Conservation (phyloP, 2,797 vertebrate genomes). For the Chloroceryle inda region DNA sequence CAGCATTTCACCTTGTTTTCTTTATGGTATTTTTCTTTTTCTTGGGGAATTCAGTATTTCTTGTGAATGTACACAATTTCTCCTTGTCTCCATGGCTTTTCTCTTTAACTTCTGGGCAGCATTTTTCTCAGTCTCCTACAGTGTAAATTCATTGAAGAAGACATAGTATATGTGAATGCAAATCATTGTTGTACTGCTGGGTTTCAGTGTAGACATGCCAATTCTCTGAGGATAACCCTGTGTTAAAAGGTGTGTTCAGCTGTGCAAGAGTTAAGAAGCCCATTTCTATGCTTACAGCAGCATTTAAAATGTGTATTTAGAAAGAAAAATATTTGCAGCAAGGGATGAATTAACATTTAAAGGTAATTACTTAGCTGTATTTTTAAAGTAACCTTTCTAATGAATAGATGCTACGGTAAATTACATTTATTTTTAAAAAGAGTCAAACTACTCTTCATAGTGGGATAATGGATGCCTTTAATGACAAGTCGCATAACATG, state of each 20-base stretch:
- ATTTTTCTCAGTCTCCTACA: neutral
- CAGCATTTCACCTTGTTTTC: neutral
- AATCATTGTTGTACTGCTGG: neutral
- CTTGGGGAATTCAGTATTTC: neutral
- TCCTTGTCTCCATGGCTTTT: neutral
- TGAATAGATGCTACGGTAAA: conserved; percentile 28
- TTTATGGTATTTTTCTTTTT: neutral
- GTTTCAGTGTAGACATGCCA: neutral
- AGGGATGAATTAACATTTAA: conserved; percentile 40
- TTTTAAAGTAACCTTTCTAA: conserved; percentile 46
- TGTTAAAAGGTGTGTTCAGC: neutral
- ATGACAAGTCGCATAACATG: conserved; percentile 23
- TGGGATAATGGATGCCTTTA: conserved; percentile 23
- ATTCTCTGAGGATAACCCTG: neutral
- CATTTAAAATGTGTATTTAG: neutral
- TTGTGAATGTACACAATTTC: neutral
- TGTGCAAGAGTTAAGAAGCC: neutral
- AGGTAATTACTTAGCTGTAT: conserved; percentile 25
- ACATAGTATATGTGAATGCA: neutral
- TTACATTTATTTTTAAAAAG: neutral
- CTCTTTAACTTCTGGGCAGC: neutral
- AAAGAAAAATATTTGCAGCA: conserved; percentile 23
- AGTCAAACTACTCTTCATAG: conserved; percentile 11
- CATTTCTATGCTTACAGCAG: neutral
- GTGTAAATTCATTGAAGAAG: neutral